Percentiles rank a stretch among this genome's conserved stretches.
These are phyloP conservation scores for Bradypodion pumilum DNA, from an alignment of 2,797 vertebrate genomes.

Conservation along the genomic window DNA sequence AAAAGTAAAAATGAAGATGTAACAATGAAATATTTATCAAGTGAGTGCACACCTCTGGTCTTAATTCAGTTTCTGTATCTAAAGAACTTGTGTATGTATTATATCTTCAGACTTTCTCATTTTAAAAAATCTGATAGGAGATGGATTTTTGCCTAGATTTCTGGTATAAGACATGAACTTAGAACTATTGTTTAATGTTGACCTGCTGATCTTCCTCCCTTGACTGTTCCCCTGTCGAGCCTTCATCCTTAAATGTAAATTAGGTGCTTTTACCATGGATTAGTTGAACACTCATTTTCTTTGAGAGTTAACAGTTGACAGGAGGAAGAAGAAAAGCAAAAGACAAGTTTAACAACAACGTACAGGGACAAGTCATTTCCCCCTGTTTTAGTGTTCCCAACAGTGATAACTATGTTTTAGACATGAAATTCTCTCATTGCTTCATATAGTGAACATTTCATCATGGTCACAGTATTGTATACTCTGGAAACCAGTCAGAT, in stretches of 20 bases:
- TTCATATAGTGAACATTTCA: no score
- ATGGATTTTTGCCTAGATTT: background rate
- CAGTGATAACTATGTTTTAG: no score
- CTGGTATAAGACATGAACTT: background rate
- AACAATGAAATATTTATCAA: background rate
- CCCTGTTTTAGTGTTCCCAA: no score
- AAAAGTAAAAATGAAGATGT: background rate
- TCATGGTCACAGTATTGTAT: no score
- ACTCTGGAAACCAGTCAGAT: no score
- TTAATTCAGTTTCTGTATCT: slow-evolving; percentile 5
- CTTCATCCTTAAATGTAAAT: background rate
- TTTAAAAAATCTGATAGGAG: slow-evolving; percentile 6
- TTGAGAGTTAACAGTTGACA: background rate
- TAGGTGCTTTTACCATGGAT: background rate
- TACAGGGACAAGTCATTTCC: no score
- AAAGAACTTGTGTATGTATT: background rate
- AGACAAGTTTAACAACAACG: no score
- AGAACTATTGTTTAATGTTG: background rate
- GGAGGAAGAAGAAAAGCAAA: background rate
- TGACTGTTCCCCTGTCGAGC: background rate
- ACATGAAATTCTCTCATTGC: no score
- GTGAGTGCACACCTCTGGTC: background rate
- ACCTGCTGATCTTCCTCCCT: background rate
- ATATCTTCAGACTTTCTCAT: background rate
- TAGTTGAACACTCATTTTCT: background rate